phyloP scores from a whole-genome alignment of 2,113 vertebrate species.

The Hemiprocne comata region DNA sequence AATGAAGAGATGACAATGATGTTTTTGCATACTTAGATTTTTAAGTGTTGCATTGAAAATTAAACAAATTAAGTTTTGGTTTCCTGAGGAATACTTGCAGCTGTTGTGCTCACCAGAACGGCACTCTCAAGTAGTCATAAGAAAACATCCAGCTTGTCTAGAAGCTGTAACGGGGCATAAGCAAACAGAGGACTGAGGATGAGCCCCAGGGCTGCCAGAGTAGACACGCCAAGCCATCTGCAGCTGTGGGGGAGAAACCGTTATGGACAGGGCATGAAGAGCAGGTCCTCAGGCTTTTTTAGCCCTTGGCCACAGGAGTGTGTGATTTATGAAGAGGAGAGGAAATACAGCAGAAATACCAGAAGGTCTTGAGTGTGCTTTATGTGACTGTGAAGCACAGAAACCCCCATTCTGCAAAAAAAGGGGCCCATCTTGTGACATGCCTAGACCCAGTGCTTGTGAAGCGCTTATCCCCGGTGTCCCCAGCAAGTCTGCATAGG shows the following conservation, averaged over 20 bases:
- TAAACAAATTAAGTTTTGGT: background rate
- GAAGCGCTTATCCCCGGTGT: background rate
- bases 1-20: background rate
- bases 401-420: background rate
- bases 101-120: background rate
- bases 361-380: background rate
- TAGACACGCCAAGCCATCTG: background rate
- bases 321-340: background rate
- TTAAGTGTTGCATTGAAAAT: background rate
- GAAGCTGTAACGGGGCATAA: background rate
- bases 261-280: background rate
- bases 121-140: background rate
- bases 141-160: background rate
- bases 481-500: background rate
- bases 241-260: background rate
- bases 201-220: background rate
- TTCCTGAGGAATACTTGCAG: background rate
- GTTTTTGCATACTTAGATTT: background rate
- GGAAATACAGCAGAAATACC: background rate
- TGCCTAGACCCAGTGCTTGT: accelerated
- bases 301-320: background rate
- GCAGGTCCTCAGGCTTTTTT: background rate
- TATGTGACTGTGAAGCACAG: background rate
- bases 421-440: background rate
- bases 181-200: accelerated